Base-by-base conservation (phyloP, 1,140 invertebrate species). In the Neotoxoptera formosana region DNA sequence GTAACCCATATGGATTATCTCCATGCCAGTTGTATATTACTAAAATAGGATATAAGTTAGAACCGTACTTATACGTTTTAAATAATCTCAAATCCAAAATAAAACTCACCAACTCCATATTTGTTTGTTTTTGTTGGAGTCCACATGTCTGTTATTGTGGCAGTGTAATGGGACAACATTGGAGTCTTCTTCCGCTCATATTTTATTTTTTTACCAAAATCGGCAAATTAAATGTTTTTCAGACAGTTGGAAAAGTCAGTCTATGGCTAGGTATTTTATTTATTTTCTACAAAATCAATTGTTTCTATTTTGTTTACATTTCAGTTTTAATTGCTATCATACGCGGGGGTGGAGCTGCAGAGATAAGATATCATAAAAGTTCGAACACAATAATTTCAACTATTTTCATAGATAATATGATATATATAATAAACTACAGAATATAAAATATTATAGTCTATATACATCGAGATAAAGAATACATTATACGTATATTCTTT, bases 11-110 rank as follows among this genome's bases (percentile, higher is more conserved):
- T 90, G 96, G 96, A 41, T 97, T 97, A 95, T 98, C 97, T 93
- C 97, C 97, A 95, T 97, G 96, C 97, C 97, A 99, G 95, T 98
- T 98, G 96, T 98, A 98, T 93, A 98, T 97, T 94, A 97, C 98
- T 99, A 96, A 56, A 94, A 67, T 0, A 7, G 93, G 67, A 48
- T 86, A 67, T 87, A 90, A 51, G 9, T 36, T 48, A n/a, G 6
- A 34, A 87, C 47, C 0, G n/a, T n/a, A n/a, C n/a, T n/a, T 76
- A n/a, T n/a, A 76, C 30, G n/a, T 76, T n/a, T 51, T 53, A 21
- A 93, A 56, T 34, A 93, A 83, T 45, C 56, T 34, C 7, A 81
- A 76, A 34, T 89, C 14, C n/a, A 94, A 8, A 53, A 17, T 47
- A n/a, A 14, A 30, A 87, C 96, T 96, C 95, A 96, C 96, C 96